These are phyloP conservation scores for Molanna angustata DNA, from an alignment of 2,888 invertebrate genomes.

Conservation along the genomic window DNA sequence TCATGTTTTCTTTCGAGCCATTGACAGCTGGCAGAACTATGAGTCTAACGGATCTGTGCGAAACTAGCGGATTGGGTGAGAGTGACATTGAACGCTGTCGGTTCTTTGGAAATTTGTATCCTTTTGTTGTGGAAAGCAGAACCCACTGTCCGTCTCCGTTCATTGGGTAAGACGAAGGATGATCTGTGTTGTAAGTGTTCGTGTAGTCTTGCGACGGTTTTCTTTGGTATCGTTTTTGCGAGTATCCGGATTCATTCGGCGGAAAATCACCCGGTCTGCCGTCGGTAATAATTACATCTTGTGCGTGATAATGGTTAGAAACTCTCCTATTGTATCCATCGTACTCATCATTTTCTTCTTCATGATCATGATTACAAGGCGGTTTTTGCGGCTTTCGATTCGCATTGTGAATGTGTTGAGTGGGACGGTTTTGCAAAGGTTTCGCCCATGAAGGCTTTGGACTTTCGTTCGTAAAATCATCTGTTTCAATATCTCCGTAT, in stretches of 20 bases:
- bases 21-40: slow-evolving; percentile 71
- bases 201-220: slow-evolving; percentile 50
- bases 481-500: slow-evolving; percentile 12
- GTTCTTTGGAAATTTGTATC: slow-evolving; percentile 58
- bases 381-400: slow-evolving; percentile 20
- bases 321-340: slow-evolving; percentile 48
- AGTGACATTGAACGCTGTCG: slow-evolving; percentile 46
- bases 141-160: slow-evolving; percentile 76
- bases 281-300: slow-evolving; percentile 45
- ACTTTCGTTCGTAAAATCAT: slow-evolving; percentile 26
- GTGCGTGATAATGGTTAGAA: slow-evolving; percentile 47
- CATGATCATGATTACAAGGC: slow-evolving; percentile 27
- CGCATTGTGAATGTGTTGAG: slow-evolving; percentile 5
- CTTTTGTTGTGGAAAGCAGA: slow-evolving; percentile 72
- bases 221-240: slow-evolving; percentile 46
- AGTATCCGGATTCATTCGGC: slow-evolving; percentile 41
- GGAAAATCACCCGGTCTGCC: slow-evolving; percentile 52
- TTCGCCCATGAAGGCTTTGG: slow-evolving; percentile 29
- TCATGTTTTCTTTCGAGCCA: slow-evolving; percentile 60
- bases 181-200: slow-evolving; percentile 36
- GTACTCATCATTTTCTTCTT: slow-evolving; percentile 31
- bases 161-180: slow-evolving; percentile 58
- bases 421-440: slow-evolving; percentile 14
- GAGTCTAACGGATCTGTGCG: slow-evolving; percentile 59
- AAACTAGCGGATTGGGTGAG: slow-evolving; percentile 39